phyloP scores from a whole-genome alignment of 2,797 vertebrate species.

The Tachyglossus aculeatus region DNA sequence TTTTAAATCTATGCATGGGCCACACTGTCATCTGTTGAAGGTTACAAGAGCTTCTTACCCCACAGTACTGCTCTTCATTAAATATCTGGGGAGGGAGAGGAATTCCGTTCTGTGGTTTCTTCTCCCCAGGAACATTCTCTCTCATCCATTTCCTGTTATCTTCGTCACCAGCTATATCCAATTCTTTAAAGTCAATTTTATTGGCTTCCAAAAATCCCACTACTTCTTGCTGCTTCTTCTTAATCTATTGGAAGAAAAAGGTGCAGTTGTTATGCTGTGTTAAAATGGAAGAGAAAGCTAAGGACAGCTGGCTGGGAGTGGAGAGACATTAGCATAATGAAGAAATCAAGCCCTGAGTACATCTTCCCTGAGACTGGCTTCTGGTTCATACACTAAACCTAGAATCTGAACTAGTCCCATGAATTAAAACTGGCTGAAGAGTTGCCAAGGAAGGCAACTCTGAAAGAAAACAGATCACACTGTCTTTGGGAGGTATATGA shows the following conservation, averaged over 20 bases:
- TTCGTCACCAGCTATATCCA: slow-evolving; percentile 96
- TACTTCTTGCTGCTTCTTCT: slow-evolving; percentile 99
- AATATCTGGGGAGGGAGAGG: slow-evolving; percentile 98
- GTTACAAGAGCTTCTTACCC: slow-evolving; percentile 75
- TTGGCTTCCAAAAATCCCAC: slow-evolving; percentile 94
- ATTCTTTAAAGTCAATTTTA: slow-evolving; percentile 90
- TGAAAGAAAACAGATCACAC: background rate
- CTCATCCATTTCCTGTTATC: slow-evolving; percentile 98
- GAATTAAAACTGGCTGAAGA: background rate
- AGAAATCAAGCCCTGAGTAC: background rate
- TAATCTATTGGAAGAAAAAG: slow-evolving; percentile 81
- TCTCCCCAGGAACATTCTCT: slow-evolving; percentile 92
- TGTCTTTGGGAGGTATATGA: too few relatives aligned
- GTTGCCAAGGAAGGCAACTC: too few relatives aligned
- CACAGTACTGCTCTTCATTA: slow-evolving; percentile 93
- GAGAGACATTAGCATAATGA: background rate
- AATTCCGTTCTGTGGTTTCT: slow-evolving; percentile 93
- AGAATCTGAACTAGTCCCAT: background rate
- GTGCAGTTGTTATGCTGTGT: too few relatives aligned
- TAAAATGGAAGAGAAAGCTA: too few relatives aligned
- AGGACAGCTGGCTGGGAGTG: background rate
- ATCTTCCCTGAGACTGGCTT: background rate
- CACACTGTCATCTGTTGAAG: background rate
- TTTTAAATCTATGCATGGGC: background rate
- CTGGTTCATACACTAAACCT: background rate